Conservation (phyloP, 2,888 invertebrate species). For the Drosophila nigritarsus region DNA sequence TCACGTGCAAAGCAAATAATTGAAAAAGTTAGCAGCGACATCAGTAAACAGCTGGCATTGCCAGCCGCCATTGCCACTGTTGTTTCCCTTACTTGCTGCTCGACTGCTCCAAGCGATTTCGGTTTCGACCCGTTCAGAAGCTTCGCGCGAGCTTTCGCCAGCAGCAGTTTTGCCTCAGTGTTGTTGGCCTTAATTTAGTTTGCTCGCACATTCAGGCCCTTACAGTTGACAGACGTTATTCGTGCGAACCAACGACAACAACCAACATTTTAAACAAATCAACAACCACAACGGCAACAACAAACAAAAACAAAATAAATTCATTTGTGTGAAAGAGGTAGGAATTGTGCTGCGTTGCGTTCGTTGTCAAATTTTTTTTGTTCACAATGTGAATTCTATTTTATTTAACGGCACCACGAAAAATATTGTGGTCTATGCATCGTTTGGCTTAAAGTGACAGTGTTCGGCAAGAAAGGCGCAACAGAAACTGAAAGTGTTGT, state of each 20-base stretch:
- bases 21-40: slow-evolving; percentile 14
- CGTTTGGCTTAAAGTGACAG: background rate
- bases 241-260: slow-evolving; percentile 22
- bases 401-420: background rate
- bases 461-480: slow-evolving; percentile 9
- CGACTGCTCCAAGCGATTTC: slow-evolving; percentile 35
- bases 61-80: slow-evolving; percentile 48
- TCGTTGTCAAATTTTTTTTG: slow-evolving; percentile 14
- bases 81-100: slow-evolving; percentile 20
- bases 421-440: background rate
- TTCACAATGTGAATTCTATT: background rate
- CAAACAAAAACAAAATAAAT: slow-evolving; percentile 1
- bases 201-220: slow-evolving; percentile 68
- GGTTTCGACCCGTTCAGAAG: slow-evolving; percentile 60
- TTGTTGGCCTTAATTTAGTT: slow-evolving; percentile 77
- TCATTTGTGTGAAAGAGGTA: slow-evolving; percentile 33
- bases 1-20: slow-evolving; percentile 63
- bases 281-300: slow-evolving; percentile 2
- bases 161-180: slow-evolving; percentile 53
- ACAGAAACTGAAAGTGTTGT: slow-evolving; percentile 32
- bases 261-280: slow-evolving; percentile 5
- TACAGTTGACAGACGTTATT: slow-evolving; percentile 48
- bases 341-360: slow-evolving; percentile 9
- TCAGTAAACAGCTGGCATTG: slow-evolving; percentile 52
- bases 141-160: slow-evolving; percentile 64